These are phyloP conservation scores for Ceratoteleas bidentatus DNA, from an alignment of 1,140 invertebrate species.

Conservation along the genomic window DNA sequence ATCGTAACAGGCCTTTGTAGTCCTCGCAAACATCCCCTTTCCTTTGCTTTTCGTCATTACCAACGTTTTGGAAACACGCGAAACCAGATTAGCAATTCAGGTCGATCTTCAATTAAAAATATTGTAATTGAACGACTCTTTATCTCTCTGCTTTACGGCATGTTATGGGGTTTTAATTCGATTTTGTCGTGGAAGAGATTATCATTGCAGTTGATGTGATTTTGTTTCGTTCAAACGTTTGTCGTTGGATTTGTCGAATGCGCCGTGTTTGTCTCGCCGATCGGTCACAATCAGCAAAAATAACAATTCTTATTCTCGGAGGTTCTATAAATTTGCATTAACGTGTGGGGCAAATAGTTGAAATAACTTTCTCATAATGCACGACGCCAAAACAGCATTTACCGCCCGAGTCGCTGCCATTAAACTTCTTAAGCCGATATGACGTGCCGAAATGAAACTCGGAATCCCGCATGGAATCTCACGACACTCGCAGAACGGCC, in stretches of 20 bases:
- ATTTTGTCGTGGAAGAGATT: no score
- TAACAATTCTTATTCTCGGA: no score
- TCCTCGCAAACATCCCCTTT: constrained; percentile 67
- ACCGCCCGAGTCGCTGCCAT: neutral
- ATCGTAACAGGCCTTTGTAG: constrained; percentile 73
- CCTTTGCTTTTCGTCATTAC: constrained; percentile 67
- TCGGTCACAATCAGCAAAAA: no score
- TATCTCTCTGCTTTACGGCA: constrained; percentile 14
- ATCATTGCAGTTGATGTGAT: no score
- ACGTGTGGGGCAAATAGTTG: constrained; percentile 7
- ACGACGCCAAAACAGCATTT: constrained; percentile 4
- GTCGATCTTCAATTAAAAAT: constrained; percentile 63
- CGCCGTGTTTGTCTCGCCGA: no score
- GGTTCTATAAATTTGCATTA: constrained; percentile 1
- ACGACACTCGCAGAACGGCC: neutral
- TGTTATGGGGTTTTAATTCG: no score
- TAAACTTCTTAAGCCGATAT: neutral
- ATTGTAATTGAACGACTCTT: constrained; percentile 51
- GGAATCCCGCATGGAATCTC: neutral
- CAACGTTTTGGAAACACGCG: constrained; percentile 61
- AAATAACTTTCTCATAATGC: constrained; percentile 19
- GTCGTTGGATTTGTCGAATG: no score
- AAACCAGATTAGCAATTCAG: constrained; percentile 66
- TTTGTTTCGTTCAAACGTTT: no score
- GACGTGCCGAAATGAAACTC: neutral